These are phyloP conservation scores for Osedax frankpressi DNA, from an alignment of 2,888 invertebrate species.

Conservation along the genomic window DNA sequence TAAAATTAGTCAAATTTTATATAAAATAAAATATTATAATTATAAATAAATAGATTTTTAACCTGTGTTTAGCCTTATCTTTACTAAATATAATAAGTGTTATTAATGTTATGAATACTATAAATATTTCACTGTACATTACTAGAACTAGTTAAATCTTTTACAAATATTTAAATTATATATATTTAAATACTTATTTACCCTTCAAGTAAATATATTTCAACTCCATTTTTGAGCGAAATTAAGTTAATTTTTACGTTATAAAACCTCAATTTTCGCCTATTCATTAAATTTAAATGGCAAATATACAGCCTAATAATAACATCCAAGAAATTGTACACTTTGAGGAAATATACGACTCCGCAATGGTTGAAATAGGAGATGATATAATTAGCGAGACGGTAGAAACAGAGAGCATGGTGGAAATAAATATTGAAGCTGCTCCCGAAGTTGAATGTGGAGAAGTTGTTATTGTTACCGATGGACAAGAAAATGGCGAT, in stretches of 20 bases:
- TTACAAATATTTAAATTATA: no score
- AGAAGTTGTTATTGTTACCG: conserved; percentile 27
- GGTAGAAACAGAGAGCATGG: conserved; percentile 19
- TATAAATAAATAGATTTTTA: no score
- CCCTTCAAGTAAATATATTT: background rate
- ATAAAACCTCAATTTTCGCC: conserved; percentile 29
- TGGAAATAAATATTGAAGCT: conserved; percentile 26
- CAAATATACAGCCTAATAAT: conserved; percentile 13
- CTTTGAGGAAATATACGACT: conserved; percentile 4
- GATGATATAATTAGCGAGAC: background rate
- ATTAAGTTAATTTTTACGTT: conserved; percentile 25
- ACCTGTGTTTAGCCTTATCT: no score
- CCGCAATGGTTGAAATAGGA: background rate
- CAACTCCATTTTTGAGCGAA: conserved; percentile 26
- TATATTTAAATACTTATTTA: background rate
- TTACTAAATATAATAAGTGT: no score
- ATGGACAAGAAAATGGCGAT: conserved; percentile 16
- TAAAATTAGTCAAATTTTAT: no score
- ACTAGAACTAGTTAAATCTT: no score
- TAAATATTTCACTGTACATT: no score
- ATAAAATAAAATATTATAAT: no score
- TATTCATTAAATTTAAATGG: conserved; percentile 16
- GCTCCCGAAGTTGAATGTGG: conserved; percentile 24
- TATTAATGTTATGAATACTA: no score
- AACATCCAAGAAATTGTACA: conserved; percentile 8